Percentiles rank a stretch among this genome's conserved stretches.
Evolutionary conservation across 2,888 invertebrate species (phyloP).

Genomic region (Drosophila leonis): DNA sequence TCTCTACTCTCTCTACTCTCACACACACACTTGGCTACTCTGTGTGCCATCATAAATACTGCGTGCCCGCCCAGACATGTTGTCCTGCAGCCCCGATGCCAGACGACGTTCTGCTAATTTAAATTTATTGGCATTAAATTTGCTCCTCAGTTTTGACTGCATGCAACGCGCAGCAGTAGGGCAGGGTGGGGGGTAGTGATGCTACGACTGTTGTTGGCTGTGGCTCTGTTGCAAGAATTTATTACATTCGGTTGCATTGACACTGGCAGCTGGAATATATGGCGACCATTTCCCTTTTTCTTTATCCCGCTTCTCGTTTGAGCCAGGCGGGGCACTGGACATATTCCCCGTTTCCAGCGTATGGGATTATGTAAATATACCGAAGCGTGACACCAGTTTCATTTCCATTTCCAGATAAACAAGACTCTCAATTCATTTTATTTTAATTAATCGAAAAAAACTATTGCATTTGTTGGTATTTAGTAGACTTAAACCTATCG

Average conservation of each 20-base stretch:
- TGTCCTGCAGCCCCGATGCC: conserved; percentile 48
- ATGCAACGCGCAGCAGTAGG: conserved; percentile 9
- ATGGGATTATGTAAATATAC: conserved; percentile 41
- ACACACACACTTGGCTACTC: not conserved
- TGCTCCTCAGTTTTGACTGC: conserved; percentile 47
- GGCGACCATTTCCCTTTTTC: conserved; percentile 36
- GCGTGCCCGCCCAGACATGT: conserved; percentile 56
- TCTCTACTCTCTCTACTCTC: not conserved
- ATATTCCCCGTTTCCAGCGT: conserved; percentile 9
- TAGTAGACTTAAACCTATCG: not conserved
- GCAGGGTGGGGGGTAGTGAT: not conserved
- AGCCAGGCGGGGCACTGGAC: not conserved
- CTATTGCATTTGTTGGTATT: too few relatives aligned
- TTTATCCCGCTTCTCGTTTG: conserved; percentile 23
- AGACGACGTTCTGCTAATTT: conserved; percentile 70
- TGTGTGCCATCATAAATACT: conserved; percentile 74
- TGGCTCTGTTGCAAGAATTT: conserved; percentile 58
- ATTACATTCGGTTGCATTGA: conserved; percentile 72
- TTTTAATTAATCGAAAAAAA: conserved; percentile 3
- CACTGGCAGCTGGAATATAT: conserved; percentile 70
- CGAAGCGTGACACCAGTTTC: conserved; percentile 13
- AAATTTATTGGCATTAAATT: conserved; percentile 80
- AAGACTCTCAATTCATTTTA: not conserved
- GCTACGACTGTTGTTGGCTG: conserved; percentile 32
- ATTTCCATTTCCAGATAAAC: conserved; percentile 5